These are phyloP conservation scores for Leucopsar rothschildi DNA, from an alignment of 2,113 vertebrate species.

Conservation along the genomic window DNA sequence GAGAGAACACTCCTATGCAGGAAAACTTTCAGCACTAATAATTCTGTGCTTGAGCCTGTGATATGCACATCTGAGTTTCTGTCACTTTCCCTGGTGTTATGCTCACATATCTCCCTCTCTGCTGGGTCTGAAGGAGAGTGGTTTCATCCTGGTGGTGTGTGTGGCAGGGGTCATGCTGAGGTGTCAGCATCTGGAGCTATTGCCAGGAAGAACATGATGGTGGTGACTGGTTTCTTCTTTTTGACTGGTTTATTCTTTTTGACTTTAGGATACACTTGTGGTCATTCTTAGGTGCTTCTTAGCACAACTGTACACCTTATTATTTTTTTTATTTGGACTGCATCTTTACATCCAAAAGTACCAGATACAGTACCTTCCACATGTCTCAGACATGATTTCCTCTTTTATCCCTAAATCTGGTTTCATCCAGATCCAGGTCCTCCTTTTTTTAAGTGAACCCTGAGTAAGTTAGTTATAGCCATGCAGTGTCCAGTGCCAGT, in stretches of 20 bases:
- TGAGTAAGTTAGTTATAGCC: neutral
- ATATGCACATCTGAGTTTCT: rapidly evolving
- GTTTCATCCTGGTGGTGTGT: neutral
- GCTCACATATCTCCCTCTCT: rapidly evolving
- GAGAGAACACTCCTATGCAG: neutral
- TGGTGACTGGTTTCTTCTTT: neutral
- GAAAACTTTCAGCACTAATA: neutral
- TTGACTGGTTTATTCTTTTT: neutral
- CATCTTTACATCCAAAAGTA: neutral
- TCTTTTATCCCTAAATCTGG: neutral
- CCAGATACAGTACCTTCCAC: neutral
- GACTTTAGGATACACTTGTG: neutral
- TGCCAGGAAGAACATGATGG: neutral
- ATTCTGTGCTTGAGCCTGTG: neutral
- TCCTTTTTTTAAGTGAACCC: neutral
- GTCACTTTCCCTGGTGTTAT: neutral
- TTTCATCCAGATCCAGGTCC: neutral
- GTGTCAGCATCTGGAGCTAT: neutral
- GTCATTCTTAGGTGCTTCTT: rapidly evolving
- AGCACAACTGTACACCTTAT: rapidly evolving
- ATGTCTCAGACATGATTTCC: neutral
- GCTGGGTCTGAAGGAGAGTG: rapidly evolving
- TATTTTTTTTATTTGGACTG: neutral
- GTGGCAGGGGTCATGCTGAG: rapidly evolving
- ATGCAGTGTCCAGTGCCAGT: neutral